Base-by-base conservation (phyloP, 2,113 vertebrate species). In the Pyxicephalus adspersus region DNA sequence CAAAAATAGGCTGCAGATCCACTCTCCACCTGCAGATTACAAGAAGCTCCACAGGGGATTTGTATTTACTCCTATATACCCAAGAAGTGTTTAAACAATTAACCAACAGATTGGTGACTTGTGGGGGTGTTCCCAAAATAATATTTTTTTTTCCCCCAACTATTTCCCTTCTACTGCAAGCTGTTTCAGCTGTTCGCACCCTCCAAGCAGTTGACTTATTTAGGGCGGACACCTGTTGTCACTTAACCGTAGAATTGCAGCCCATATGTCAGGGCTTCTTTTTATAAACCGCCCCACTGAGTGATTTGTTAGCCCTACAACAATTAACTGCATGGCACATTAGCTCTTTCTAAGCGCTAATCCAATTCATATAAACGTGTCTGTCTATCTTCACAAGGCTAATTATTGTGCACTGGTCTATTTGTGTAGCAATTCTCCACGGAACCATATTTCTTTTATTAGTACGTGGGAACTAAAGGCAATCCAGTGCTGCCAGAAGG, bases 181-280 rank as follows among this genome's bases (percentile, higher is more conserved):
- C n/a, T 68, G 18, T 77, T 65, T 54, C 50, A 52, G 75, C 63
- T 54, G 61, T 77, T 34, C 26, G 25, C 4, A 31, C 66, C 38
- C 66, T 22, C 4, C 2, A 22, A 51, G 45, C 66, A n/a, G 19
- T 50, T 23, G 61, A 8, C 38, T 38, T 65, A 34, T 76, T 77
- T 52, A 64, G 4, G 45, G 22, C 17, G 19, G 38, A 28, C 75
- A 77, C 61, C 75, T 77, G 75, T 77, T 65, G 75, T 77, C 75
- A 51, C 75, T 77, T 65, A 22, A 15, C 50, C 18, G 26, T 18
- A 19, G 17, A 29, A 54, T 51, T 2, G 1, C 17, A 2, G 20
- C 29, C 15, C 67, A 1, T 23, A 4, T 70, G 22, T 54, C 22
- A 6, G 9, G 25, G 70, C 70, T 29, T 29, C 51, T 72, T 57